Evolutionary conservation across 2,888 invertebrate genomes (phyloP).

Genomic region (Nezara viridula): DNA sequence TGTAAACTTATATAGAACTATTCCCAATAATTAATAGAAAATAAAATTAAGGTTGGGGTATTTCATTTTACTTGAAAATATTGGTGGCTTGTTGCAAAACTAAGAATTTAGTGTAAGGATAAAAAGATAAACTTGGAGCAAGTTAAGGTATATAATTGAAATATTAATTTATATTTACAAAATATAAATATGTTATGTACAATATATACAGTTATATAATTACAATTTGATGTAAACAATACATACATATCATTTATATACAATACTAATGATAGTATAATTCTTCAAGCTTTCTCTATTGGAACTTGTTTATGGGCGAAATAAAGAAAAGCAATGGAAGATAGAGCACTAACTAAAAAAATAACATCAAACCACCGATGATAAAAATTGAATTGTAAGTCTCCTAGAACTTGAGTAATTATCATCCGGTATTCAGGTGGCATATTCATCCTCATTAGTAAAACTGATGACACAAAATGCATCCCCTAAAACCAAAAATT

Average conservation of each 20-base stretch:
- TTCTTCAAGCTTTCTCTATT: constrained; percentile 62
- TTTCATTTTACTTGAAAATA: neutral
- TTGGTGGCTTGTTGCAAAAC: neutral
- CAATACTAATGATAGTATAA: neutral
- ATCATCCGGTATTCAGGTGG: constrained; percentile 96
- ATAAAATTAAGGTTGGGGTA: neutral
- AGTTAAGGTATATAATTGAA: neutral
- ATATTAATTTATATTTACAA: constrained; percentile 12
- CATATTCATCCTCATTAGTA: constrained; percentile 99
- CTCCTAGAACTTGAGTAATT: constrained; percentile 92
- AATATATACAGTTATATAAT: constrained; percentile 20
- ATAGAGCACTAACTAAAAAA: constrained; percentile 95
- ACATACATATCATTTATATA: constrained; percentile 17
- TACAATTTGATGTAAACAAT: constrained; percentile 17
- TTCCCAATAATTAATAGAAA: neutral
- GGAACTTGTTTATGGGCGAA: constrained; percentile 92
- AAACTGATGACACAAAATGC: constrained; percentile 98
- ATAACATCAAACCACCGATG: constrained; percentile 99
- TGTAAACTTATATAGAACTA: neutral
- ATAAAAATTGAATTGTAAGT: constrained; percentile 98
- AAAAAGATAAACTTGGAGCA: neutral
- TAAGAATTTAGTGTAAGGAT: neutral
- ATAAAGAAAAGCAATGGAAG: constrained; percentile 95
- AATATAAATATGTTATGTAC: constrained; percentile 17
- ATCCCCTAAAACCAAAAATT: constrained; percentile 78